Conservation (phyloP, 2,797 vertebrate genomes). For the Rhadinocentrus ornatus region DNA sequence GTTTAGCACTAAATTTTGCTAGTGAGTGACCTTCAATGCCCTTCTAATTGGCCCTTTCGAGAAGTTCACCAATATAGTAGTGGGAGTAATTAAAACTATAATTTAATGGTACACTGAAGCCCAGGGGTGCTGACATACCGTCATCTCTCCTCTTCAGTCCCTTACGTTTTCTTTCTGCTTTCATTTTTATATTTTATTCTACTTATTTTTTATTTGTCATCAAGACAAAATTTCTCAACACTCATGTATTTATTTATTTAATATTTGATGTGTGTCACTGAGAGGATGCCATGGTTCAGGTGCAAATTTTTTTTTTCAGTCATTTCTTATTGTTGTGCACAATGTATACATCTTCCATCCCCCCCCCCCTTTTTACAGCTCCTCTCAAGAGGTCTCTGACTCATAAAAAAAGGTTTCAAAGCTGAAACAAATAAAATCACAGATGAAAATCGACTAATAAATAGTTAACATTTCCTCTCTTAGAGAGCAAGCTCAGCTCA, state of each 20-base stretch:
- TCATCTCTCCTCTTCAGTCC: slow-evolving; percentile 42
- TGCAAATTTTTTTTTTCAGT: not conserved
- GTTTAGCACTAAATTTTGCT: slow-evolving; percentile 42
- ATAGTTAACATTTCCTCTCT: slow-evolving; percentile 22
- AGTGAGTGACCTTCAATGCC: slow-evolving; percentile 55
- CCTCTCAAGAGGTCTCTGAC: slow-evolving; percentile 5
- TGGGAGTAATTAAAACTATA: slow-evolving; percentile 73
- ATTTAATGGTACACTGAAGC: slow-evolving; percentile 42
- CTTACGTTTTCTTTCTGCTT: slow-evolving; percentile 15
- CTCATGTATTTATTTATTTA: not conserved
- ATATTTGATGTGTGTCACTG: not conserved
- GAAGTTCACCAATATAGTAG: slow-evolving; percentile 60
- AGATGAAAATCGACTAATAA: slow-evolving; percentile 35
- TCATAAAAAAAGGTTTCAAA: slow-evolving; percentile 28
- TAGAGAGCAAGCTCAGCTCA: slow-evolving; percentile 22
- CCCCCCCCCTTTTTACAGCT: too few relatives aligned
- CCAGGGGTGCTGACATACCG: slow-evolving; percentile 56
- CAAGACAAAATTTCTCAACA: not conserved
- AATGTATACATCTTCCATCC: not conserved
- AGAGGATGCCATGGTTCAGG: not conserved
- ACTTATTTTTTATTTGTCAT: not conserved
- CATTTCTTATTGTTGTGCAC: slow-evolving; percentile 7
- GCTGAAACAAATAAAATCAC: slow-evolving; percentile 21
- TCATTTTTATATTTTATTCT: not conserved
- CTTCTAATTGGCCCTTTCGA: slow-evolving; percentile 73